Base-by-base conservation (phyloP, 2,113 vertebrate species). In the Jaculus jaculus region DNA sequence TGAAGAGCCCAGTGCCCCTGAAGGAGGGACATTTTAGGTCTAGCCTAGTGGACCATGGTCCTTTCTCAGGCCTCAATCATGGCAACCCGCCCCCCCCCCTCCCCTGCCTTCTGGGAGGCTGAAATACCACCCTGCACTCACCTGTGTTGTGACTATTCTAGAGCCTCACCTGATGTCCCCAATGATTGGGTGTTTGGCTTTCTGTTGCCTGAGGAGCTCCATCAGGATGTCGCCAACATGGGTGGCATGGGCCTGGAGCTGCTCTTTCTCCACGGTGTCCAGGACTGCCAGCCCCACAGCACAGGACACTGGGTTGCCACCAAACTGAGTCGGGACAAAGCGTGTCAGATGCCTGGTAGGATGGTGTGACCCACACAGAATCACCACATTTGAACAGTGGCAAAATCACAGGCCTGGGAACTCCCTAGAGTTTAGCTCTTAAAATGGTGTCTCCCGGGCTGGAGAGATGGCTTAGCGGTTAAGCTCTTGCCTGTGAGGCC, bases 241-340 rank as follows among this genome's bases (percentile, higher is more conserved):
- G 32, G 75, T 87, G 51, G 99, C 99, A 3, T 98, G 99, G 94
- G 97, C 98, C 96, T 98, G 98, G 24, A 99, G 98, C 58, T 99
- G 97, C 92, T 99, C 99, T 39, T 98, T 98, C 93, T 99, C 98
- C 32, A 99, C 98, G 81, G 99, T 98, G 69, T 99, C 98, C 8
- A 99, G 97, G 39, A 99, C 99, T 5, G 99, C 98, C 87, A 99
- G 93, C 51, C 99, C 99, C 84, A 99, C 97, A 0, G 99, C 99
- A 92, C 99, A 99, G 3, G 99, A 99, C 89, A 99, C 99, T 0
- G 99, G 99, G 95, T 98, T 99, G 66, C 99, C 99, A 79, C 99
- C 99, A 96, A 99, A 99, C 99, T 99, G 97, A 97, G 66, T 63
- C 92, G 94, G 74, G 72, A 96, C 74, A 90, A 79, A 51, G 75